A percentile compares a stretch with the other conserved stretches of the same genome.
phyloP scores from a whole-genome alignment of 2,888 invertebrate genomes.

The Deilephila elpenor region DNA sequence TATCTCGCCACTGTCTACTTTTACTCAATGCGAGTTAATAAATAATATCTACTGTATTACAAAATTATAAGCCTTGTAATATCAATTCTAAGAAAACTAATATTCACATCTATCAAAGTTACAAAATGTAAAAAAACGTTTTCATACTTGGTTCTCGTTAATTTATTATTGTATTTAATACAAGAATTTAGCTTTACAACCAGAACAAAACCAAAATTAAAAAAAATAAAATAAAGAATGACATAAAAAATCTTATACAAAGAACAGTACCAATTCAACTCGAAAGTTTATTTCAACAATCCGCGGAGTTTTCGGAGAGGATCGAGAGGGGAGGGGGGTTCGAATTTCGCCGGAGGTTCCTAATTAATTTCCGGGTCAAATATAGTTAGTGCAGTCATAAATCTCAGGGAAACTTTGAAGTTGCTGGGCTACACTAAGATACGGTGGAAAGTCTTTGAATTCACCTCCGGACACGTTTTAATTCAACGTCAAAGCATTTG shows the following conservation, averaged over 20 bases:
- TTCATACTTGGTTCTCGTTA: too few relatives aligned
- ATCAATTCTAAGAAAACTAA: too few relatives aligned
- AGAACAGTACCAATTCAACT: slow-evolving; percentile 31
- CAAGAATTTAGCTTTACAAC: background rate
- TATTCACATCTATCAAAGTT: too few relatives aligned
- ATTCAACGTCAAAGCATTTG: slow-evolving; percentile 21
- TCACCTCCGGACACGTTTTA: slow-evolving; percentile 31
- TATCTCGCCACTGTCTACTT: too few relatives aligned
- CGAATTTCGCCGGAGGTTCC: slow-evolving; percentile 39
- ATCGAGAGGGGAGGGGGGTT: background rate
- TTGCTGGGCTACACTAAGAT: slow-evolving; percentile 48
- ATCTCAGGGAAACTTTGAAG: slow-evolving; percentile 51
- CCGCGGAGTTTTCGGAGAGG: slow-evolving; percentile 32
- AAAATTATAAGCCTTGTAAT: too few relatives aligned
- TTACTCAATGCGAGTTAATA: too few relatives aligned
- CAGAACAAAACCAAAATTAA: background rate
- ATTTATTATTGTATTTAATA: too few relatives aligned
- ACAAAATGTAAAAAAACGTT: too few relatives aligned
- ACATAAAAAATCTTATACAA: background rate
- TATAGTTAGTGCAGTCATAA: slow-evolving; percentile 56
- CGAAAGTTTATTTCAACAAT: slow-evolving; percentile 39
- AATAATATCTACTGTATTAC: too few relatives aligned
- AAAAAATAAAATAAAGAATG: background rate
- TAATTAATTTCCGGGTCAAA: slow-evolving; percentile 56
- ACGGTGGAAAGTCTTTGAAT: slow-evolving; percentile 37